Evolutionary conservation across 2,797 vertebrate genomes (phyloP).

Genomic region (Falco concolor): DNA sequence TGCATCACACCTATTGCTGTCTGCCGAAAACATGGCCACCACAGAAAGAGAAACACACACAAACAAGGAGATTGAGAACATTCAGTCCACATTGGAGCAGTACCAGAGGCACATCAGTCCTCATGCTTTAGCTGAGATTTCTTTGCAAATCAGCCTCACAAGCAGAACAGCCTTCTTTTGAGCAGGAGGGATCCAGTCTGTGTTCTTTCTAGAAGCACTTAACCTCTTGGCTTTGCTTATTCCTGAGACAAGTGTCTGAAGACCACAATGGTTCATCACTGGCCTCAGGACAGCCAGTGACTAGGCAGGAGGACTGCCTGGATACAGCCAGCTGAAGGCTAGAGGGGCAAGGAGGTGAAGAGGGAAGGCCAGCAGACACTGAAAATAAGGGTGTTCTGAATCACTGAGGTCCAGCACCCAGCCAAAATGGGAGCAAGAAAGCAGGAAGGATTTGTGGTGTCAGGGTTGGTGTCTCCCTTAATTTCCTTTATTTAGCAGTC

Average conservation of each 20-base stretch:
- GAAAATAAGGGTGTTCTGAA: not conserved
- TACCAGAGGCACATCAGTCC: not conserved
- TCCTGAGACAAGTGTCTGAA: not conserved
- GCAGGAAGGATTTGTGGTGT: not conserved
- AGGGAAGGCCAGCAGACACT: not conserved
- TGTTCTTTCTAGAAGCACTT: not conserved
- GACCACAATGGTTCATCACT: not conserved
- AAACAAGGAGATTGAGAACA: not conserved
- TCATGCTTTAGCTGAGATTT: not conserved
- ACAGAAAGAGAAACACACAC: not conserved
- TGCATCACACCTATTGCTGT: constrained; percentile 85
- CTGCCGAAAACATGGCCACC: constrained; percentile 63
- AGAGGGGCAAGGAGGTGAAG: not conserved
- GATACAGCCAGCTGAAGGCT: not conserved
- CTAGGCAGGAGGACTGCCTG: not conserved
- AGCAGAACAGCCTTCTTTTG: not conserved
- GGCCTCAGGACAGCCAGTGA: not conserved
- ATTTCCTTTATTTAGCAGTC: not conserved
- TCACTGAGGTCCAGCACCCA: not conserved
- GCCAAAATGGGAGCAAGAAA: not conserved
- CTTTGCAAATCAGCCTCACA: not conserved
- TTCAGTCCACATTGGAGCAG: not conserved
- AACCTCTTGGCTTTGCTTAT: not conserved
- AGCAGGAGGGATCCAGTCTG: not conserved
- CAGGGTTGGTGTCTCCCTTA: not conserved